Evolutionary conservation across 2,797 vertebrate species (phyloP).

Genomic region (Pitangus sulphuratus): DNA sequence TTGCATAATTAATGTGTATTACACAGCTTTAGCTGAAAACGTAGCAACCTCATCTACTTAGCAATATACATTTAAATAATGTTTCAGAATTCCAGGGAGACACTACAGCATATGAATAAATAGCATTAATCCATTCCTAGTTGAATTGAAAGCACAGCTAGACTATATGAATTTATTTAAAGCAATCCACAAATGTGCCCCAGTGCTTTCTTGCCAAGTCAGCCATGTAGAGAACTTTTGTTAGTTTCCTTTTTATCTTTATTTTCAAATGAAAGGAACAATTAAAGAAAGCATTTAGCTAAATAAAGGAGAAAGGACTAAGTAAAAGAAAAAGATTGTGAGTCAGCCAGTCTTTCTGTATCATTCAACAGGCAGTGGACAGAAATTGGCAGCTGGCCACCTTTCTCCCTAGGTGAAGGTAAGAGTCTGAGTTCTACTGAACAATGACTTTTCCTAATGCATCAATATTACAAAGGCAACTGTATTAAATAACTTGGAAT

Average conservation of each 20-base stretch:
- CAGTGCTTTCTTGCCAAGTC: conserved; percentile 22
- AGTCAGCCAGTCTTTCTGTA: conserved; percentile 6
- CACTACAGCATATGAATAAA: conserved; percentile 27
- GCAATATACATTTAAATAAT: conserved; percentile 48
- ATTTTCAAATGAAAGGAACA: conserved; percentile 42
- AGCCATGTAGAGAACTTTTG: conserved; percentile 29
- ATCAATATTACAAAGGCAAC: conserved; percentile 59
- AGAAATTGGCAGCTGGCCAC: conserved; percentile 22
- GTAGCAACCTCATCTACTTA: conserved; percentile 46
- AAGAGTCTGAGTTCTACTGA: background rate
- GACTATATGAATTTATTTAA: conserved; percentile 46
- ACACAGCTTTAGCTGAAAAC: conserved; percentile 4
- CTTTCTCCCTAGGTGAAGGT: background rate
- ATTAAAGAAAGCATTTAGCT: conserved; percentile 35
- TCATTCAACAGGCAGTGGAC: background rate
- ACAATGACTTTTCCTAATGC: conserved; percentile 50
- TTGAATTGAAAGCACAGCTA: conserved; percentile 22
- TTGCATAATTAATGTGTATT: conserved; percentile 55
- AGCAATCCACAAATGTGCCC: background rate
- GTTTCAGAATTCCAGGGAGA: conserved; percentile 49
- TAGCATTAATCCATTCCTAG: conserved; percentile 25
- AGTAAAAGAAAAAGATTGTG: background rate
- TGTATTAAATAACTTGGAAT: conserved; percentile 54
- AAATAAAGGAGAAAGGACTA: conserved; percentile 26
- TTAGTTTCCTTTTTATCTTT: conserved; percentile 38